Evolutionary conservation across 2,888 invertebrate species (phyloP).

Genomic region (Trachelus tabidus): DNA sequence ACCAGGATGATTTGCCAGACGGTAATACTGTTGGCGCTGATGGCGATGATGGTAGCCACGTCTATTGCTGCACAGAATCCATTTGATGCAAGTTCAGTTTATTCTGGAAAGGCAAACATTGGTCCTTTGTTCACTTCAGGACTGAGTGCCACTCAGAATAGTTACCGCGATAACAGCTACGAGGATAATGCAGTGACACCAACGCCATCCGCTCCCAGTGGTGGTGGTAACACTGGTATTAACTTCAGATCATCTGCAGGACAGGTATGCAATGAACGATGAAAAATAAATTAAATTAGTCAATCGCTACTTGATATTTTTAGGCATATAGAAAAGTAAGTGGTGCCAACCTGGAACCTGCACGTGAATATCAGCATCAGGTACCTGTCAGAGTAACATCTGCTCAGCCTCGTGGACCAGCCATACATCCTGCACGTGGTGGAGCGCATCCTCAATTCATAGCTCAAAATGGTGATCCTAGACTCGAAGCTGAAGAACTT

Average conservation of each 20-base stretch:
- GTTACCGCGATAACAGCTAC: slow-evolving; percentile 62
- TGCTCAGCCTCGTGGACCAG: slow-evolving; percentile 17
- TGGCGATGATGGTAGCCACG: slow-evolving; percentile 52
- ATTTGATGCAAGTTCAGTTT: slow-evolving; percentile 55
- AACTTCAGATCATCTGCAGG: too few species aligned
- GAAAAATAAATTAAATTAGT: background rate
- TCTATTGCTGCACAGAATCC: slow-evolving; percentile 51
- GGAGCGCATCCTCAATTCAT: too few species aligned
- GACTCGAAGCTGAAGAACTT: slow-evolving; percentile 71
- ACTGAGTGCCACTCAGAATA: slow-evolving; percentile 46
- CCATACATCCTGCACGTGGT: slow-evolving; percentile 13
- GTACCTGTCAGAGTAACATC: slow-evolving; percentile 37
- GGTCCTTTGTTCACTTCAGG: slow-evolving; percentile 57
- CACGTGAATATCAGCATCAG: slow-evolving; percentile 41
- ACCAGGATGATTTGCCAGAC: too few species aligned
- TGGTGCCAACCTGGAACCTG: slow-evolving; percentile 25
- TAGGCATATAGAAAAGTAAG: too few species aligned
- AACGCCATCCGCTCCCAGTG: slow-evolving; percentile 44
- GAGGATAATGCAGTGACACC: slow-evolving; percentile 64
- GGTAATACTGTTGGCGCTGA: slow-evolving; percentile 38
- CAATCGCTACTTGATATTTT: background rate
- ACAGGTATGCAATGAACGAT: background rate
- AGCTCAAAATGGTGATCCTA: background rate
- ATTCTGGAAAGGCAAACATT: slow-evolving; percentile 52
- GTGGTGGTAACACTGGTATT: too few species aligned